These are phyloP conservation scores for Chirona hameri DNA, from an alignment of 2,888 invertebrate genomes.

Conservation along the genomic window DNA sequence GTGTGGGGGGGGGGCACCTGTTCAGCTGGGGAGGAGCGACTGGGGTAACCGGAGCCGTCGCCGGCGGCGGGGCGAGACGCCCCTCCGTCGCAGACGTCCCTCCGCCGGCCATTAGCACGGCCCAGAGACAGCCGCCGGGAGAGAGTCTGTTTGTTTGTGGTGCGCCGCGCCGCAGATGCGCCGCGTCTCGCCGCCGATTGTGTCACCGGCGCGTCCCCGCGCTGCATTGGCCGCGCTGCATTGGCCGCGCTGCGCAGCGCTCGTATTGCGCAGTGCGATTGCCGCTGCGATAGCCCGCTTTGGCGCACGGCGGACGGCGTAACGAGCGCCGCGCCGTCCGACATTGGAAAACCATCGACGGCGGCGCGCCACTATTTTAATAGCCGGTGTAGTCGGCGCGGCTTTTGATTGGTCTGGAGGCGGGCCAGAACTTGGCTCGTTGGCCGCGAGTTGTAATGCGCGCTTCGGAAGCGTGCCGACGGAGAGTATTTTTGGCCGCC, in stretches of 20 bases:
- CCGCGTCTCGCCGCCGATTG: background rate
- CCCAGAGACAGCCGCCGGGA: background rate
- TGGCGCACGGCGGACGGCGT: background rate
- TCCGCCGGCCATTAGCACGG: background rate
- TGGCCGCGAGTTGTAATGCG: background rate
- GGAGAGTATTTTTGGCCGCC: background rate
- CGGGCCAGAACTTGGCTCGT: background rate
- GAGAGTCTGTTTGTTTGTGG: background rate
- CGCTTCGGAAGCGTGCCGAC: background rate
- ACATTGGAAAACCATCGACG: background rate
- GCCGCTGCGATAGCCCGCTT: background rate
- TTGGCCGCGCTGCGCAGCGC: background rate
- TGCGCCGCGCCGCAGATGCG: conserved; percentile 8
- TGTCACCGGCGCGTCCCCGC: background rate
- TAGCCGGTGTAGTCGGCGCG: background rate
- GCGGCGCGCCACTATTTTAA: background rate
- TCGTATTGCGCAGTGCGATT: background rate
- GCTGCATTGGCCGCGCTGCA: background rate
- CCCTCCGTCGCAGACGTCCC: no score
- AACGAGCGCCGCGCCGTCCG: background rate
- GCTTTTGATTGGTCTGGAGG: background rate
- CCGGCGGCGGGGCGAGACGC: background rate
- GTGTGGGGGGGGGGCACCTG: background rate
- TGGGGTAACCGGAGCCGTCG: background rate
- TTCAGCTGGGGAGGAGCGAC: background rate